A percentile compares a stretch with the other conserved stretches of the same genome.
phyloP scores from a whole-genome alignment of 2,797 vertebrate species.

The Caiman crocodilus region DNA sequence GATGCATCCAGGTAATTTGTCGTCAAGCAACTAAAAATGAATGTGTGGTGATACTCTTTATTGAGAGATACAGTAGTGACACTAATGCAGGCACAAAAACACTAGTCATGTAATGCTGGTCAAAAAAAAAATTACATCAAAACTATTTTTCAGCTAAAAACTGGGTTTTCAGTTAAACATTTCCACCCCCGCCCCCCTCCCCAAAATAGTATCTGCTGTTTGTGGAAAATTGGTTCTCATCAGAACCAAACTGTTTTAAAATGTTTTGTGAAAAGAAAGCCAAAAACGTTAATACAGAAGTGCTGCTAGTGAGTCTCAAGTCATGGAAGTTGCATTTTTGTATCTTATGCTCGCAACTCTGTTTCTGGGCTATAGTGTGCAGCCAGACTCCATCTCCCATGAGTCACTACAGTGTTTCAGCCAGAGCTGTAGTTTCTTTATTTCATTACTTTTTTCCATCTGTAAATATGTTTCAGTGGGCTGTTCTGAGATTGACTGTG shows the following conservation, averaged over 20 bases:
- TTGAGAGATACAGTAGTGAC: constrained; percentile 49
- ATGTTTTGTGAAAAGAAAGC: background rate
- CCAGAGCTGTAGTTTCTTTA: background rate
- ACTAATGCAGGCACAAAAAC: constrained; percentile 57
- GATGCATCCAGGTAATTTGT: constrained; percentile 77
- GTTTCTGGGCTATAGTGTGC: background rate
- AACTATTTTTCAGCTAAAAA: constrained; percentile 16
- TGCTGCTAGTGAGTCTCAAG: background rate
- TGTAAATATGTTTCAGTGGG: background rate
- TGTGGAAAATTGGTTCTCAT: background rate
- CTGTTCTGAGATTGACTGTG: background rate
- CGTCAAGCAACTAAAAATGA: constrained; percentile 76
- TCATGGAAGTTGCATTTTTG: background rate
- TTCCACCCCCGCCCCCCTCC: background rate
- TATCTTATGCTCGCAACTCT: fast-evolving
- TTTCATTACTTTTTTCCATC: background rate
- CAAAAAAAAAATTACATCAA: background rate
- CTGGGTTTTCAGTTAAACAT: background rate
- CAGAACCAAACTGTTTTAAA: background rate
- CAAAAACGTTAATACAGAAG: background rate
- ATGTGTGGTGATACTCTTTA: constrained; percentile 54
- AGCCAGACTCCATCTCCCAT: background rate
- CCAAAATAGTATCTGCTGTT: background rate
- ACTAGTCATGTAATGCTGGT: constrained; percentile 6
- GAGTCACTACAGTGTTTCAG: background rate